Conservation (phyloP, 2,888 invertebrate genomes). For the Caenorhabditis japonica region DNA sequence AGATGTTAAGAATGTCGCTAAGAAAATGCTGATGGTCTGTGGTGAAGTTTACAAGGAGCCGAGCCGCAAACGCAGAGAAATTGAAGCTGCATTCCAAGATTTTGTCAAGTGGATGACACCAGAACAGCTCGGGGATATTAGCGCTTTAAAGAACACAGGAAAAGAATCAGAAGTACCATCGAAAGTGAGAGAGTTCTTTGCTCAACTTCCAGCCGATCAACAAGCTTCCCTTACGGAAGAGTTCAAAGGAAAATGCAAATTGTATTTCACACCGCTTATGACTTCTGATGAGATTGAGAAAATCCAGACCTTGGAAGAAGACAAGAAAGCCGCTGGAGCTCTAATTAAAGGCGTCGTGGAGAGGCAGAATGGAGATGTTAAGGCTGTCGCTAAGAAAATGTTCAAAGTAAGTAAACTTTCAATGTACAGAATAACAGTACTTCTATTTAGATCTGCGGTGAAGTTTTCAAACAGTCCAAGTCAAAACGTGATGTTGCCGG, state of each 20-base stretch:
- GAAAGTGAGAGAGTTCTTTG: constrained; percentile 64
- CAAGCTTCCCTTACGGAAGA: constrained; percentile 45
- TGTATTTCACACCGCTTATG: constrained; percentile 47
- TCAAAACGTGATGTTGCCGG: constrained; percentile 28
- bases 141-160: constrained; percentile 35
- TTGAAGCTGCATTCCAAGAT: constrained; percentile 31
- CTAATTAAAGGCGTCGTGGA: constrained; percentile 43
- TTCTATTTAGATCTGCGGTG: constrained; percentile 40
- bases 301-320: constrained; percentile 32
- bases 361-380: constrained; percentile 51
- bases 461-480: constrained; percentile 30
- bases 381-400: constrained; percentile 52
- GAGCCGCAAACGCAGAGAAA: constrained; percentile 28
- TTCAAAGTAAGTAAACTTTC: constrained; percentile 2
- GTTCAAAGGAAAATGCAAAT: constrained; percentile 61
- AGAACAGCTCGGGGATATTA: constrained; percentile 33
- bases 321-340: constrained; percentile 30
- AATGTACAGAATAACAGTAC: not conserved
- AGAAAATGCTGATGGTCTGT: constrained; percentile 27
- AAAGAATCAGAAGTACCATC: constrained; percentile 60
- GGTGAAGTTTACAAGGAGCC: constrained; percentile 30
- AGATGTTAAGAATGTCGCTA: constrained; percentile 37
- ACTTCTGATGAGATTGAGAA: constrained; percentile 43
- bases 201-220: constrained; percentile 46
- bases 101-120: constrained; percentile 46